Conservation (phyloP, 2,888 invertebrate genomes). For the Toxonevra muliebris region DNA sequence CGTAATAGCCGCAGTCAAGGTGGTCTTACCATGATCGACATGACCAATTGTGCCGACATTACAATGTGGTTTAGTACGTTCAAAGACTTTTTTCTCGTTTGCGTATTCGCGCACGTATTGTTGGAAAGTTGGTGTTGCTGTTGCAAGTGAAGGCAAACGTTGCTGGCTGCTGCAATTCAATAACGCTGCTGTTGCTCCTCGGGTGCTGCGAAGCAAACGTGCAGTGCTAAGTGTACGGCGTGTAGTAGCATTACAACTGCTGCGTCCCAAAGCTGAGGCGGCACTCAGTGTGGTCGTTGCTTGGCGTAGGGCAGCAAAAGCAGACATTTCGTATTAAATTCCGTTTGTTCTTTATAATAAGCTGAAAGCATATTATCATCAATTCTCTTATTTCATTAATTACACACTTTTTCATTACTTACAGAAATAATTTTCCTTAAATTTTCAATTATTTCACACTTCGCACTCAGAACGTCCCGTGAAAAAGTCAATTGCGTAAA, state of each 20-base stretch:
- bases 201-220: slow-evolving; percentile 42
- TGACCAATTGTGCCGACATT: slow-evolving; percentile 99
- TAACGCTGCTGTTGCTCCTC: slow-evolving; percentile 38
- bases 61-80: slow-evolving; percentile 89
- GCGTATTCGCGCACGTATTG: slow-evolving; percentile 66
- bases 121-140: slow-evolving; percentile 44
- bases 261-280: slow-evolving; percentile 37
- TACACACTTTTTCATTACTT: slow-evolving; percentile 10
- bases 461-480: slow-evolving; percentile 10
- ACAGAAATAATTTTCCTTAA: slow-evolving; percentile 26
- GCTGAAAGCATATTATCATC: slow-evolving; percentile 2
- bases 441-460: slow-evolving; percentile 21
- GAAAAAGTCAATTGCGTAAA: slow-evolving; percentile 59
- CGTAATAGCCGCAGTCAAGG: slow-evolving; percentile 97
- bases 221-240: slow-evolving; percentile 49
- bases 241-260: slow-evolving; percentile 29
- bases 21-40: slow-evolving; percentile 98
- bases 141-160: slow-evolving; percentile 37
- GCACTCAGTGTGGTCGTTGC: slow-evolving; percentile 35
- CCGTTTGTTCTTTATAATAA: slow-evolving; percentile 8
- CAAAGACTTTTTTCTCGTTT: slow-evolving; percentile 81
- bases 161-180: slow-evolving; percentile 41
- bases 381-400: neutral
- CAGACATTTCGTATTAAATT: slow-evolving; percentile 45
- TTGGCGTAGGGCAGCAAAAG: slow-evolving; percentile 50